phyloP scores from a whole-genome alignment of 2,113 vertebrate genomes.

The Arenaria interpres region DNA sequence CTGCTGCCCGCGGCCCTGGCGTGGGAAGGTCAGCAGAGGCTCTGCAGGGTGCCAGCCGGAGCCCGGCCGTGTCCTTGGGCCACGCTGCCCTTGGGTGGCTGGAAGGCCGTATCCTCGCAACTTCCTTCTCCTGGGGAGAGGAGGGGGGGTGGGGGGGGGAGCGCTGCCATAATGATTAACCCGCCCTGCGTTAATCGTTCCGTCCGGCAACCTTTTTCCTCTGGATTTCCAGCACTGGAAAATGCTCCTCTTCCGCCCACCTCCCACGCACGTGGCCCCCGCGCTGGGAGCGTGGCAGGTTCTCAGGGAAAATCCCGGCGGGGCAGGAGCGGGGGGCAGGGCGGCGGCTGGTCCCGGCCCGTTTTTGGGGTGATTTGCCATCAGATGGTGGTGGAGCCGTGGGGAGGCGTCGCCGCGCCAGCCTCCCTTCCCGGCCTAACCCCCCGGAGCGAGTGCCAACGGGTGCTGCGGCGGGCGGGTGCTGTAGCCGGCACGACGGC shows the following conservation, averaged over 20 bases:
- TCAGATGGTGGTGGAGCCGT: background rate
- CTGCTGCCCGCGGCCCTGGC: background rate
- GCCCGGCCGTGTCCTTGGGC: background rate
- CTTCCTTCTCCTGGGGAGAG: background rate
- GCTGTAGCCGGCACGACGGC: background rate
- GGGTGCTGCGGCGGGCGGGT: background rate
- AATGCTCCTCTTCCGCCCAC: background rate
- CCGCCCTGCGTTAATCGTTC: background rate
- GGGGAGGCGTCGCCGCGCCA: accelerated
- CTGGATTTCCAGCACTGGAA: slow-evolving; percentile 33
- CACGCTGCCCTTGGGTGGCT: slow-evolving; percentile 30
- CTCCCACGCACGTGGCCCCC: background rate
- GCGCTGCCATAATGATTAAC: slow-evolving; percentile 56
- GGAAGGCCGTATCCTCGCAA: background rate
- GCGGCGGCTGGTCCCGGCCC: background rate
- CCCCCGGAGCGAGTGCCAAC: background rate
- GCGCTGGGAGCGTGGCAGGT: background rate
- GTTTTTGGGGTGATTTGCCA: background rate
- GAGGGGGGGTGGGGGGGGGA: background rate
- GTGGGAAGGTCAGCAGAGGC: slow-evolving; percentile 25
- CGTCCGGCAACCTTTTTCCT: background rate
- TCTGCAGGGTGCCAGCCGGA: background rate
- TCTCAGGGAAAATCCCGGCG: background rate
- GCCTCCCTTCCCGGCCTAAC: background rate
- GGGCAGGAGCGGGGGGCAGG: background rate